Evolutionary conservation across 1,140 invertebrate genomes (phyloP).

Genomic region (Eumeta japonica): DNA sequence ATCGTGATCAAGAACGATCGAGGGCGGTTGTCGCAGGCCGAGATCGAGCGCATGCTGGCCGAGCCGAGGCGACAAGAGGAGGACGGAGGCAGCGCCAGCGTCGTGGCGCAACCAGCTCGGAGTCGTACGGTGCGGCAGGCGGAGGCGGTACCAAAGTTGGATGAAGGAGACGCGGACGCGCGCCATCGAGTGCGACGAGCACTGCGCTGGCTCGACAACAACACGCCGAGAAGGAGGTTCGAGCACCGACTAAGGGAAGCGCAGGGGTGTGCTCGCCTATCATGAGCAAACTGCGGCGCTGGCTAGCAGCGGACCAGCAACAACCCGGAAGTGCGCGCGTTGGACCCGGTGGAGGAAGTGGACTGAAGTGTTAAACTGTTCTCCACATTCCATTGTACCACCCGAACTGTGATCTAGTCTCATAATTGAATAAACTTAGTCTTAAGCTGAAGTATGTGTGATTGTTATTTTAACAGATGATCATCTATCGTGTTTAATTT

Average conservation of each 20-base stretch:
- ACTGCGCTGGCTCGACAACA: slow-evolving; percentile 62
- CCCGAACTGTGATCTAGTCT: no score
- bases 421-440: no score
- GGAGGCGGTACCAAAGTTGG: slow-evolving; percentile 53
- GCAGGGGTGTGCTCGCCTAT: slow-evolving; percentile 69
- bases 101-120: slow-evolving; percentile 76
- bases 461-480: no score
- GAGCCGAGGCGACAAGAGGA: slow-evolving; percentile 67
- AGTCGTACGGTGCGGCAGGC: slow-evolving; percentile 79
- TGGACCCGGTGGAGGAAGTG: slow-evolving; percentile 69
- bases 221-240: slow-evolving; percentile 77
- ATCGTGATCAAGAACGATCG: slow-evolving; percentile 59
- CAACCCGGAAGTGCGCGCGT: slow-evolving; percentile 45
- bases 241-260: slow-evolving; percentile 75
- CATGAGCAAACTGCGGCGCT: slow-evolving; percentile 76
- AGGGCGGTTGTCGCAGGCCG: slow-evolving; percentile 49
- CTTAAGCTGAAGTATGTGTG: no score
- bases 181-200: slow-evolving; percentile 58
- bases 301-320: no score
- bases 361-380: no score
- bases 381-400: no score
- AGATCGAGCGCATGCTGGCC: slow-evolving; percentile 61
- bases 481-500: no score
- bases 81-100: slow-evolving; percentile 62
- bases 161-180: slow-evolving; percentile 64